phyloP scores from a whole-genome alignment of 2,113 vertebrate genomes.

The Ceyx margarethae region DNA sequence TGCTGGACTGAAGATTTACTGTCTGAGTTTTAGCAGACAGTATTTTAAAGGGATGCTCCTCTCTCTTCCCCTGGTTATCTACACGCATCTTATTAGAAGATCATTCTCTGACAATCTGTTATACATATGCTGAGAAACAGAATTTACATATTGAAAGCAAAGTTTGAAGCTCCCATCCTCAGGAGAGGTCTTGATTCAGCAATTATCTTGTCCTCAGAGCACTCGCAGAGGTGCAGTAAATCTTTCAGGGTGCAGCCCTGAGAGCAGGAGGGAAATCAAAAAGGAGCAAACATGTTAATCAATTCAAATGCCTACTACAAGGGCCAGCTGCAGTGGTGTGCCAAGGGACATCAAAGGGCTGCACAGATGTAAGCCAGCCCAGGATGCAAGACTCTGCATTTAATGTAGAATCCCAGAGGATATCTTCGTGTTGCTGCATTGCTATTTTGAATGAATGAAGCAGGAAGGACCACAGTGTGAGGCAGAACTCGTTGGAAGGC shows the following conservation, averaged over 20 bases:
- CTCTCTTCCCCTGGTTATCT: background rate
- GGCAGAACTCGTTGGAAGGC: background rate
- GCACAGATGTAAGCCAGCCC: constrained; percentile 20
- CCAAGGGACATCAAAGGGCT: constrained; percentile 34
- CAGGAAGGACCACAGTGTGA: background rate
- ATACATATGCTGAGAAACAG: background rate
- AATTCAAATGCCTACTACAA: background rate
- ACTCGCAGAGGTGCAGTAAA: constrained; percentile 12
- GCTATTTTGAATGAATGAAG: constrained; percentile 58
- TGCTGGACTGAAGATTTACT: constrained; percentile 10
- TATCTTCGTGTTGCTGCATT: constrained; percentile 11
- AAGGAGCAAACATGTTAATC: background rate
- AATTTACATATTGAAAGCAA: constrained; percentile 21
- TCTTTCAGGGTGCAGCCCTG: constrained; percentile 6
- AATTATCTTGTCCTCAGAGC: constrained; percentile 8
- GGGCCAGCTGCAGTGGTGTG: background rate
- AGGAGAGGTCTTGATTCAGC: constrained; percentile 27
- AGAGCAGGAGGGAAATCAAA: background rate
- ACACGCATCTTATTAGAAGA: constrained; percentile 15
- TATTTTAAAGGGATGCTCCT: background rate
- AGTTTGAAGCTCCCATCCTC: background rate
- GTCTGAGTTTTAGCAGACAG: background rate
- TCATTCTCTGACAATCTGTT: constrained; percentile 26
- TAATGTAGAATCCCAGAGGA: constrained; percentile 40
- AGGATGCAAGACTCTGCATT: constrained; percentile 28